Conservation (phyloP, 2,888 invertebrate species). For the Drosophila diplacantha region DNA sequence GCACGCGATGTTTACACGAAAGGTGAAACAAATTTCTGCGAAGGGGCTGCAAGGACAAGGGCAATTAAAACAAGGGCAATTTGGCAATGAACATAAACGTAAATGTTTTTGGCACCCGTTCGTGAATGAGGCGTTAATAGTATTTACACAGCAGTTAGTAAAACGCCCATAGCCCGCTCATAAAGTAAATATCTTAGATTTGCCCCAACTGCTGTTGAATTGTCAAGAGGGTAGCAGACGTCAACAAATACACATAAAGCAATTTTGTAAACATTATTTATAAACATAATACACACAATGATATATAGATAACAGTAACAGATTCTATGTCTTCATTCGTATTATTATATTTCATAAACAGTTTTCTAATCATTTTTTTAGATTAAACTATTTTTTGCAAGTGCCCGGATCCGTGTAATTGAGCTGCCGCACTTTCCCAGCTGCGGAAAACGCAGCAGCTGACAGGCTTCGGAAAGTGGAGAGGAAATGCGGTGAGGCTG, state of each 20-base stretch:
- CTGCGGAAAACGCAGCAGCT: conserved; percentile 51
- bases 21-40: conserved; percentile 43
- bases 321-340: no score
- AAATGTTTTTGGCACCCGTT: conserved; percentile 45
- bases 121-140: conserved; percentile 58
- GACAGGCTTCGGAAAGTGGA: conserved; percentile 42
- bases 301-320: no score
- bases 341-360: not conserved
- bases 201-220: not conserved
- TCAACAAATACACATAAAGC: not conserved
- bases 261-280: no score
- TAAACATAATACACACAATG: not conserved
- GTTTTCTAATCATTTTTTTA: not conserved
- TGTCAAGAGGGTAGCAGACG: not conserved
- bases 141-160: conserved; percentile 53
- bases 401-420: conserved; percentile 44
- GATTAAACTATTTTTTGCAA: not conserved
- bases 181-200: conserved; percentile 12
- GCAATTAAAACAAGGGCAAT: conserved; percentile 47
- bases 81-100: conserved; percentile 54
- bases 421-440: conserved; percentile 57
- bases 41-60: conserved; percentile 14
- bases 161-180: conserved; percentile 14
- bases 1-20: conserved; percentile 71
- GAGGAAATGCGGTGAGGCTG: not conserved